A percentile compares a stretch with the other conserved stretches of the same genome.
Conservation (phyloP, 1,140 invertebrate genomes). For the Onthophagus taurus region DNA sequence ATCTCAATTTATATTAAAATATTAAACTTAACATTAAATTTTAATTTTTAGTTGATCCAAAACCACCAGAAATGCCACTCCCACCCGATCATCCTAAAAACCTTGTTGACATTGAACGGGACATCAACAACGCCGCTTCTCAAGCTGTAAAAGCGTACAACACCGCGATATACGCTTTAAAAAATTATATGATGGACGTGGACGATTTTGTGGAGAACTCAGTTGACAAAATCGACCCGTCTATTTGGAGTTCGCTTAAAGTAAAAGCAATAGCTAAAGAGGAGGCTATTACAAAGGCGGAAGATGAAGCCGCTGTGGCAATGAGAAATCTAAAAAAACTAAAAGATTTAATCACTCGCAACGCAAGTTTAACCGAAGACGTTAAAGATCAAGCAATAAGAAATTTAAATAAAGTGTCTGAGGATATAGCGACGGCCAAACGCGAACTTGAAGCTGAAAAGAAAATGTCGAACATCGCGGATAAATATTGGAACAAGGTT, state of each 20-base stretch:
- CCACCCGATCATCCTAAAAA: conserved; percentile 33
- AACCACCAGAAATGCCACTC: background rate
- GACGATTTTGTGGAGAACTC: conserved; percentile 48
- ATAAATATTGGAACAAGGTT: conserved; percentile 63
- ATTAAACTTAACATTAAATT: background rate
- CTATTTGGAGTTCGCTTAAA: conserved; percentile 49
- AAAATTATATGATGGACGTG: conserved; percentile 51
- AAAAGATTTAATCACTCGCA: conserved; percentile 29
- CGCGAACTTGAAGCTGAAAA: conserved; percentile 46
- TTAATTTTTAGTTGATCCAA: conserved; percentile 7
- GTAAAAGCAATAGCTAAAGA: conserved; percentile 46
- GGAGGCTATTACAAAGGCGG: conserved; percentile 41
- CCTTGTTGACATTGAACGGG: conserved; percentile 46
- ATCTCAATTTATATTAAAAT: too few species aligned
- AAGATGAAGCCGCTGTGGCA: conserved; percentile 39
- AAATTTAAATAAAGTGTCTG: conserved; percentile 53
- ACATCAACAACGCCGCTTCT: conserved; percentile 42
- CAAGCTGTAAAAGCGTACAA: conserved; percentile 48
- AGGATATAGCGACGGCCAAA: conserved; percentile 50
- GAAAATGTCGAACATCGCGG: conserved; percentile 47
- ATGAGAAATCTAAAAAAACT: conserved; percentile 31
- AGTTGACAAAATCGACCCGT: conserved; percentile 43
- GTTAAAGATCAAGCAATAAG: conserved; percentile 38
- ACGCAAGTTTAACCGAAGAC: conserved; percentile 31
- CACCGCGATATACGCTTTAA: conserved; percentile 43